Evolutionary conservation across 2,113 vertebrate species (phyloP).

Genomic region (Cariama cristata): DNA sequence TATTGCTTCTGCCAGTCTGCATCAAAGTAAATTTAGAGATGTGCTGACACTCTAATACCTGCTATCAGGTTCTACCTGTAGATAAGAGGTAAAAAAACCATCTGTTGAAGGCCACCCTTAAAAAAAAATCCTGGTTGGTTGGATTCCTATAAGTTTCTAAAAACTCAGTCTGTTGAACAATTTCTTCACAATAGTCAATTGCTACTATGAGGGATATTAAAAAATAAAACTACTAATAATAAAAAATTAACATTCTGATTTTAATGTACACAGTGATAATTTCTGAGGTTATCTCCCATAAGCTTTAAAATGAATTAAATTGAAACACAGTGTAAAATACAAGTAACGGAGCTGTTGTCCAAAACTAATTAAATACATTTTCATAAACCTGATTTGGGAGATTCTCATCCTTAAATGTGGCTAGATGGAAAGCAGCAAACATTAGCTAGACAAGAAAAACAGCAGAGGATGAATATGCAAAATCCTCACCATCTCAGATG

Average conservation of each 20-base stretch:
- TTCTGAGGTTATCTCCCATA: neutral
- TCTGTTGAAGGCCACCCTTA: constrained; percentile 46
- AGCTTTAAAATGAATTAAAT: neutral
- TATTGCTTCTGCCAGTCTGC: constrained; percentile 66
- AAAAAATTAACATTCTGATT: neutral
- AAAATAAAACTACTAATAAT: neutral
- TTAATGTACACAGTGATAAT: neutral
- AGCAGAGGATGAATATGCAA: neutral
- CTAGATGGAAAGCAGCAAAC: neutral
- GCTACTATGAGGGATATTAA: neutral
- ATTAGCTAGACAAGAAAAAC: neutral
- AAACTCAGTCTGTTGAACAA: neutral
- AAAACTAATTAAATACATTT: neutral
- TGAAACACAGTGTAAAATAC: neutral
- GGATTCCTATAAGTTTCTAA: neutral
- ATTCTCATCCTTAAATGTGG: neutral
- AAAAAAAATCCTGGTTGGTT: constrained; percentile 8
- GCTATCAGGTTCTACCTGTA: constrained; percentile 65
- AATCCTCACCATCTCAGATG: neutral
- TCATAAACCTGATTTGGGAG: neutral
- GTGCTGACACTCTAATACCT: constrained; percentile 71
- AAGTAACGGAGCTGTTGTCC: rapidly evolving
- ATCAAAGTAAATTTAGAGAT: constrained; percentile 75
- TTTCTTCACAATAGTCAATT: neutral
- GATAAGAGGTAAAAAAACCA: constrained; percentile 62